Conservation (phyloP, 2,888 invertebrate species). For the Tryphoninae sp. region DNA sequence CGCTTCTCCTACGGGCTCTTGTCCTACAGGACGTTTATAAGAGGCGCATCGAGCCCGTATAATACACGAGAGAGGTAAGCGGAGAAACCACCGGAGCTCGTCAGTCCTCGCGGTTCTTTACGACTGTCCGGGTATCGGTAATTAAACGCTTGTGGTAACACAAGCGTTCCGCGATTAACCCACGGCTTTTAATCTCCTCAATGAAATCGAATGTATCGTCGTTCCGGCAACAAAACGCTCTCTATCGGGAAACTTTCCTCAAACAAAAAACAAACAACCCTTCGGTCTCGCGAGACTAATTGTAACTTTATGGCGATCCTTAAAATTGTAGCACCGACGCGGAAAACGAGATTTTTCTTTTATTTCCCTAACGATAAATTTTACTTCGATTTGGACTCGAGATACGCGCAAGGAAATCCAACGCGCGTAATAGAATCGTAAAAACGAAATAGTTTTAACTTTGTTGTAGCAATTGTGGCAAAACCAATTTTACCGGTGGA, state of each 20-base stretch:
- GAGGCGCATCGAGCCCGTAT: constrained; percentile 10
- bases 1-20: constrained; percentile 42
- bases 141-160: constrained; percentile 49
- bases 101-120: constrained; percentile 48
- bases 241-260: constrained; percentile 19
- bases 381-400: background rate
- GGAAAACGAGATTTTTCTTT: constrained; percentile 42
- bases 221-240: background rate
- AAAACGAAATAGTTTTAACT: constrained; percentile 3
- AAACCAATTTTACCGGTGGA: constrained; percentile 51
- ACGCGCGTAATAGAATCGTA: too few species aligned
- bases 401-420: too few species aligned
- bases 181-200: constrained; percentile 31
- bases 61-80: constrained; percentile 3
- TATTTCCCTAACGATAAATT: background rate
- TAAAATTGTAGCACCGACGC: background rate
- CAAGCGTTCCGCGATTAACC: constrained; percentile 50
- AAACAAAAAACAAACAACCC: background rate
- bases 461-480: constrained; percentile 46
- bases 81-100: constrained; percentile 13
- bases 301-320: background rate
- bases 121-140: constrained; percentile 52
- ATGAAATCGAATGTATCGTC: background rate
- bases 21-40: constrained; percentile 58
- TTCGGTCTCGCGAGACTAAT: background rate